Base-by-base conservation (phyloP, 2,797 vertebrate species). In the Alectoris magna region DNA sequence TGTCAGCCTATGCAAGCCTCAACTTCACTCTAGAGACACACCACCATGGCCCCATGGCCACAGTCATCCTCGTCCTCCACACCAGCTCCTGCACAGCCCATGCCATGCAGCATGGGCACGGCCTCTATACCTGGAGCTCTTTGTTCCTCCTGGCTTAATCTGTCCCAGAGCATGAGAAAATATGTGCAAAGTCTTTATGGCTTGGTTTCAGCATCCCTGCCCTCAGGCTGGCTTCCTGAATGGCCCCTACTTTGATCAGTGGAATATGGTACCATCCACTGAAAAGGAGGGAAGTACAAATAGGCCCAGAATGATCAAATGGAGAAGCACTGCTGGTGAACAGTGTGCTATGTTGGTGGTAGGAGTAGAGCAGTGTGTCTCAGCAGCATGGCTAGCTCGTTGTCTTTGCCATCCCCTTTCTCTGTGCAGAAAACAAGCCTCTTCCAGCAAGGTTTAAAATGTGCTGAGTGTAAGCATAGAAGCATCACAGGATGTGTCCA, bases 31-130 rank as follows among this genome's bases (percentile, higher is more conserved):
- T 38, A 58, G 82, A 21, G 43, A 27, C 34, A 7, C 4, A 0
- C 1, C n/a, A 16, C 13, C 0, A 2, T 8, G 56, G 44, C 78
- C 74, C 51, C 39, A 41, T 41, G 12, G 39, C 39, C 39, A 3
- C 0, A 2, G 36, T 14, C 58, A n/a, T 1, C 59, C 22, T 18
- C 19, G 6, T 34, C 3, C 10, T 39, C 31, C 2, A 4, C 4
- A 43, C 34, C 22, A 39, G 55, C 36, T 68, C 63, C 69, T 68
- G 53, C 67, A 55, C 10, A 22, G 43, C 18, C 5, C 22, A 8
- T 16, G 34, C 36, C 22, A 1, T 7, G 6, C 2, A 22, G 24
- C 14, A 2, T 3, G 26, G 38, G 49, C 23, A 1, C 1, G 9
- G 8, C 48, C 41, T 13, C 34, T 55, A 8, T 64, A 75, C 5